phyloP scores from a whole-genome alignment of 2,888 invertebrate genomes.

The Dynastes grantii region DNA sequence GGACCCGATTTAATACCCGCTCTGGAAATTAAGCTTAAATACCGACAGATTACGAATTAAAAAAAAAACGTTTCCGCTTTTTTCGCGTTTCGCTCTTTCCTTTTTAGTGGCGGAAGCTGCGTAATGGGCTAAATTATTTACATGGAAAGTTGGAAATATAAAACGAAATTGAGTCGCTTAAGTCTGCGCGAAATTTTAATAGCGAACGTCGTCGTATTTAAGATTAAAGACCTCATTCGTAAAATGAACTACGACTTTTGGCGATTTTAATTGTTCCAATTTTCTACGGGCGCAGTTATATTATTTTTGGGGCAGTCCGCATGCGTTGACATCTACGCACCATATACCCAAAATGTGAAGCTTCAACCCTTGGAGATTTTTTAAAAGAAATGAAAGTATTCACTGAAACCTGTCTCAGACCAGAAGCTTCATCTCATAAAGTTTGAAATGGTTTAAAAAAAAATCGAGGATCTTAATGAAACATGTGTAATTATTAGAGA shows the following conservation, averaged over 20 bases:
- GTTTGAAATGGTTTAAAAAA: too few relatives aligned
- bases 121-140: constrained; percentile 22
- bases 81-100: constrained; percentile 3
- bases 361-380: too few relatives aligned
- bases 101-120: constrained; percentile 20
- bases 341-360: too few relatives aligned
- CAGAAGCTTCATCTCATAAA: too few relatives aligned
- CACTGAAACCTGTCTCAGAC: too few relatives aligned
- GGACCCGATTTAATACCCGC: constrained; percentile 8
- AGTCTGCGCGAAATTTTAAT: constrained; percentile 22
- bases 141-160: constrained; percentile 31
- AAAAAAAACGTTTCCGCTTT: constrained; percentile 27
- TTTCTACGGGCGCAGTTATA: too few relatives aligned
- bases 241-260: background rate
- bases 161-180: constrained; percentile 27
- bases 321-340: too few relatives aligned
- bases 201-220: background rate
- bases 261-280: too few relatives aligned
- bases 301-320: too few relatives aligned
- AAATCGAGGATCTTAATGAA: too few relatives aligned
- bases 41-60: constrained; percentile 25
- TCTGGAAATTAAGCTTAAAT: constrained; percentile 39
- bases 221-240: constrained; percentile 6
- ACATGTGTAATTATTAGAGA: too few relatives aligned
- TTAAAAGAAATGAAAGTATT: too few relatives aligned